Conservation (phyloP, 2,888 invertebrate species). For the Drosophila hamatofila region DNA sequence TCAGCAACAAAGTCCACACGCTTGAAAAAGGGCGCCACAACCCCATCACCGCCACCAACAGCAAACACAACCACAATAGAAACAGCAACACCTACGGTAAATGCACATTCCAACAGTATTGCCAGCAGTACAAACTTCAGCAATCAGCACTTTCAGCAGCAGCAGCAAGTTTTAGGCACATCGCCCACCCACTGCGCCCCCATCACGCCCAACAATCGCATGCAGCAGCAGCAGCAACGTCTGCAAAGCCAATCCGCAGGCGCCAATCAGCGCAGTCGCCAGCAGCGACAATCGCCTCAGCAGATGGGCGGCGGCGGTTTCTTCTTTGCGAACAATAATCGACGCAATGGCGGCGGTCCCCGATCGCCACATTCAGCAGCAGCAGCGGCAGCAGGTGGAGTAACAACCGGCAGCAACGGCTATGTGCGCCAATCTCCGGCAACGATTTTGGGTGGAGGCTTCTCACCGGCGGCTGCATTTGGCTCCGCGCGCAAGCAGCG, state of each 20-base stretch:
- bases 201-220: conserved; percentile 58
- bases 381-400: neutral
- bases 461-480: conserved; percentile 48
- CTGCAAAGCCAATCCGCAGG: conserved; percentile 68
- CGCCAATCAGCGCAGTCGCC: conserved; percentile 67
- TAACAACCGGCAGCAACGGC: conserved; percentile 30
- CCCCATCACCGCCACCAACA: conserved; percentile 56
- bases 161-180: conserved; percentile 67
- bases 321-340: conserved; percentile 65
- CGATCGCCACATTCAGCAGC: conserved; percentile 67
- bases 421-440: conserved; percentile 77
- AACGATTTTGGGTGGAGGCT: conserved; percentile 76
- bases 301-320: conserved; percentile 62
- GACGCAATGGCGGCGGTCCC: conserved; percentile 61
- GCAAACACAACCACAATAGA: conserved; percentile 64
- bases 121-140: conserved; percentile 84
- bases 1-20: conserved; percentile 82
- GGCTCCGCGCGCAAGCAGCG: conserved; percentile 78
- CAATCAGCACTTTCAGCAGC: conserved; percentile 60
- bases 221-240: conserved; percentile 50
- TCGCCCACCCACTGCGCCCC: conserved; percentile 55
- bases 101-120: conserved; percentile 85
- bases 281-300: conserved; percentile 74
- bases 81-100: conserved; percentile 75
- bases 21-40: conserved; percentile 74